Conservation (phyloP, 2,797 vertebrate species). For the Arremon aurantiirostris region DNA sequence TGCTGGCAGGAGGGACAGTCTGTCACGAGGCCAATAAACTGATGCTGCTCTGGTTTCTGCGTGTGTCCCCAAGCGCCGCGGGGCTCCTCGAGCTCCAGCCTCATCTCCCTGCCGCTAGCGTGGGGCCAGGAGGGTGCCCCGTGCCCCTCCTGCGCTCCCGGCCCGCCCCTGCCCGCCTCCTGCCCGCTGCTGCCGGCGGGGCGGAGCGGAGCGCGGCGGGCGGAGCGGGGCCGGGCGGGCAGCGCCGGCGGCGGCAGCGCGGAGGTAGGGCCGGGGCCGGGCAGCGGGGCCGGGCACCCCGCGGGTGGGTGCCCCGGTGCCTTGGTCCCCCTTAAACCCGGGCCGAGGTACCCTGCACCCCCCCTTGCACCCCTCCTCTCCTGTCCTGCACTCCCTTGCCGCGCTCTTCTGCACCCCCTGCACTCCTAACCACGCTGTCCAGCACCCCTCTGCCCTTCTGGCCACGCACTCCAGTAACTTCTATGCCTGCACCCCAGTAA, state of each 20-base stretch:
- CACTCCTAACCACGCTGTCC: not conserved
- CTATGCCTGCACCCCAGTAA: not conserved
- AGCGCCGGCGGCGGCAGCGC: not conserved
- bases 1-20: not conserved
- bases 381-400: not conserved
- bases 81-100: not conserved
- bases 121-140: rapidly evolving
- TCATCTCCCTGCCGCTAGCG: rapidly evolving
- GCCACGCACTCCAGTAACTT: not conserved
- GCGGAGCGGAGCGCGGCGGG: no score
- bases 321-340: not conserved
- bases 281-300: not conserved
- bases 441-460: not conserved
- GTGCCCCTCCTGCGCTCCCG: not conserved
- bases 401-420: not conserved
- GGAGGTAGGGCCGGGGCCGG: not conserved
- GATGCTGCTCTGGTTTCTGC: not conserved
- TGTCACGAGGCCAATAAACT: slow-evolving; percentile 38
- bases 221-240: no score
- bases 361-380: not conserved
- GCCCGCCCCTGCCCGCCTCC: not conserved
- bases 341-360: not conserved
- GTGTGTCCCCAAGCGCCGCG: not conserved
- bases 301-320: not conserved
- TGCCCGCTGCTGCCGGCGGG: not conserved